Evolutionary conservation across 1,140 invertebrate genomes (phyloP).

Genomic region (Calycopis cecrops): DNA sequence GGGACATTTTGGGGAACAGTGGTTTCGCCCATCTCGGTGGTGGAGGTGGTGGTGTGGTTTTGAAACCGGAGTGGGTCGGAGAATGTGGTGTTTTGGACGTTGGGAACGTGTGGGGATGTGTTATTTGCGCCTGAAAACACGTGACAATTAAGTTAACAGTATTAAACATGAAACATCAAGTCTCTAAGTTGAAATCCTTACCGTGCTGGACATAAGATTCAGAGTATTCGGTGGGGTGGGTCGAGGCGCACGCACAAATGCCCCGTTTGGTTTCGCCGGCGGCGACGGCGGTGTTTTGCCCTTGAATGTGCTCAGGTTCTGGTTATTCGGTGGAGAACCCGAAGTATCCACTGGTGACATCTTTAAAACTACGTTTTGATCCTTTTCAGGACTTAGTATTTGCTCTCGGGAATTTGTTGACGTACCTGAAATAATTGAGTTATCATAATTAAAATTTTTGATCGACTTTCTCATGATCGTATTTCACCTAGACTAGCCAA

Average conservation of each 20-base stretch:
- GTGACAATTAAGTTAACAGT: constrained; percentile 49
- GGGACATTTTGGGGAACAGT: constrained; percentile 72
- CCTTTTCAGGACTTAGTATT: constrained; percentile 74
- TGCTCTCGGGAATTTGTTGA: constrained; percentile 53
- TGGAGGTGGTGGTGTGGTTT: constrained; percentile 77
- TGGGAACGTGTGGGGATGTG: constrained; percentile 69
- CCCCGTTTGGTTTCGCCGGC: constrained; percentile 56
- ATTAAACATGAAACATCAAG: constrained; percentile 12
- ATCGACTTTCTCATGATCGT: not conserved
- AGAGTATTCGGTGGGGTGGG: constrained; percentile 88
- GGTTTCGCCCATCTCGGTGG: constrained; percentile 81
- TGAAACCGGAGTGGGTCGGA: constrained; percentile 51
- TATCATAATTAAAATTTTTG: constrained; percentile 3
- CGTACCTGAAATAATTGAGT: constrained; percentile 41
- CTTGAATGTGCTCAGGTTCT: constrained; percentile 78
- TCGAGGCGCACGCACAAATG: constrained; percentile 78
- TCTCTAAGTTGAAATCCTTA: constrained; percentile 39
- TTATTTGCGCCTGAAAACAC: constrained; percentile 75
- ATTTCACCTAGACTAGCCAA: not conserved
- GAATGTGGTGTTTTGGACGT: constrained; percentile 55
- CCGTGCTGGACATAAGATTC: constrained; percentile 79
- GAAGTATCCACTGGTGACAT: constrained; percentile 79
- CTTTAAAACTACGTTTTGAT: constrained; percentile 85
- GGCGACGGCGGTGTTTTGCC: constrained; percentile 73
- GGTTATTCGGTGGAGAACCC: constrained; percentile 59